Conservation (phyloP, 2,797 vertebrate genomes). For the Lacerta agilis region DNA sequence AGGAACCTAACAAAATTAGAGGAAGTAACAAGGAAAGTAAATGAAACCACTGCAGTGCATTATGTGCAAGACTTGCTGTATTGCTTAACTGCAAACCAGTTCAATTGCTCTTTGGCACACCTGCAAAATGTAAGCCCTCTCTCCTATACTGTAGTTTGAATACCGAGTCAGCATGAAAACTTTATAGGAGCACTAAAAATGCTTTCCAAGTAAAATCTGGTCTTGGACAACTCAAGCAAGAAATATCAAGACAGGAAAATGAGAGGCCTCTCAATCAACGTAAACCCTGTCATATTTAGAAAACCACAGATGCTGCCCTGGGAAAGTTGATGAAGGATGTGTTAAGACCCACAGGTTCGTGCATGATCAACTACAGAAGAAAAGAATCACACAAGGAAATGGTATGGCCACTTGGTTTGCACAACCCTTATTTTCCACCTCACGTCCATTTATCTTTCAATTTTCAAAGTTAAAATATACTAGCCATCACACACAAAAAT, state of each 20-base stretch:
- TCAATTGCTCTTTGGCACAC: not conserved
- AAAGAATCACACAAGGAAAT: not conserved
- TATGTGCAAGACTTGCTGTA: not conserved
- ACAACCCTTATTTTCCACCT: not conserved
- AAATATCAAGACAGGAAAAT: not conserved
- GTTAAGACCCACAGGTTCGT: not conserved
- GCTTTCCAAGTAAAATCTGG: not conserved
- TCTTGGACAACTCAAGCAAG: not conserved
- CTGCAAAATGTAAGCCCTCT: not conserved
- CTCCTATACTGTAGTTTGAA: not conserved
- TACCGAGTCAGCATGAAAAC: not conserved
- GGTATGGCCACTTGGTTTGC: not conserved
- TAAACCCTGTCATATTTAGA: not conserved
- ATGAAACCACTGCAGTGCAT: not conserved
- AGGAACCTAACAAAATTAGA: not conserved
- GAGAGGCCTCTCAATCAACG: not conserved
- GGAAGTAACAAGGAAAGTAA: not conserved
- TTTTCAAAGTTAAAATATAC: not conserved
- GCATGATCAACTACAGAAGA: not conserved
- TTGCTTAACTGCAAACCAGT: not conserved
- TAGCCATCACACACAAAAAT: not conserved
- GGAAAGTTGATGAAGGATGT: not conserved
- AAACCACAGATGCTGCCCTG: not conserved
- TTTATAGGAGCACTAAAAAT: not conserved
- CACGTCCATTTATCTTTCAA: not conserved